Conservation (phyloP, 1,140 invertebrate species). For the Latrodectus geometricus region DNA sequence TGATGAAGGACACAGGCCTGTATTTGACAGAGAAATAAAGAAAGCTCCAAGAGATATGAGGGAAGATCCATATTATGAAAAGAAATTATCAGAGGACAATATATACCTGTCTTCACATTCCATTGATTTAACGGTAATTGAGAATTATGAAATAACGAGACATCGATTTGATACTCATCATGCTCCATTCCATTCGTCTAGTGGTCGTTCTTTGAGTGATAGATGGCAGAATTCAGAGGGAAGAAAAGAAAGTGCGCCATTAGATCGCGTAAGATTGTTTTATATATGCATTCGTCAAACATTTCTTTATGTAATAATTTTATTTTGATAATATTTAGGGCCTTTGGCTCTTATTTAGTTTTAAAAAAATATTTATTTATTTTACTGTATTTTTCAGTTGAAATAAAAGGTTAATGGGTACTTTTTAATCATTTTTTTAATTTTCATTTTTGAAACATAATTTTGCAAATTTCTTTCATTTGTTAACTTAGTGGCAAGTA, state of each 20-base stretch:
- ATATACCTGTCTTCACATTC: constrained; percentile 13
- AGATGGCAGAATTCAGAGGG: constrained; percentile 18
- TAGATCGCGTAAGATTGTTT: constrained; percentile 27
- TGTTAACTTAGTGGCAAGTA: too few species aligned
- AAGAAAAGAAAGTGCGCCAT: neutral
- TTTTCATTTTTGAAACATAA: too few species aligned
- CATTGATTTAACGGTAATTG: constrained; percentile 4
- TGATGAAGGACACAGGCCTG: constrained; percentile 42
- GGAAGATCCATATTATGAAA: constrained; percentile 54
- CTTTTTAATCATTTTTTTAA: too few species aligned
- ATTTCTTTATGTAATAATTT: too few species aligned
- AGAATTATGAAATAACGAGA: constrained; percentile 52
- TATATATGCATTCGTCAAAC: neutral
- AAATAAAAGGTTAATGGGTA: too few species aligned
- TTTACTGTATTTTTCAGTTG: too few species aligned
- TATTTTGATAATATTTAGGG: too few species aligned
- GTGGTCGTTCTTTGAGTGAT: constrained; percentile 25
- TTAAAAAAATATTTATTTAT: too few species aligned
- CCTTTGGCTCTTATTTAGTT: too few species aligned
- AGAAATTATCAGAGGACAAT: constrained; percentile 1
- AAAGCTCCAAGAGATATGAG: constrained; percentile 43
- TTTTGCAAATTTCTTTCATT: too few species aligned
- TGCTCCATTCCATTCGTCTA: neutral
- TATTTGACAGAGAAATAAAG: constrained; percentile 57
- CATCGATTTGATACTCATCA: constrained; percentile 32